Evolutionary conservation across 2,797 vertebrate genomes (phyloP), one percentile per base, ranked within the genome.

Genomic region (Pangasius larnaudii): DNA sequence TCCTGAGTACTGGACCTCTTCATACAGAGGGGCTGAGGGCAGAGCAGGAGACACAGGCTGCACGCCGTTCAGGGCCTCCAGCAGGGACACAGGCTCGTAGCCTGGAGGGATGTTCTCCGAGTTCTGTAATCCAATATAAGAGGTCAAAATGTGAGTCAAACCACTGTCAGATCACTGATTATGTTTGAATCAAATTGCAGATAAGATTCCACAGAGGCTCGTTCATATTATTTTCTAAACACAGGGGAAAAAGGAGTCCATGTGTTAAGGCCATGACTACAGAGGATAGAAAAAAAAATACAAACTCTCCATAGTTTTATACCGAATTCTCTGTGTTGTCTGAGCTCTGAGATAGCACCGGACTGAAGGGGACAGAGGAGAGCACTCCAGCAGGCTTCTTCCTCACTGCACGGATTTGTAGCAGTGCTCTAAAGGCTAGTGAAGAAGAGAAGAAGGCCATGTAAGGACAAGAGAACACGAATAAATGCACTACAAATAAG

Each of bases 381-480:
- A 99, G 96, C 84, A 98, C 75, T 84, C 84, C 96, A 11, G 98
- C 97, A 0, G 98, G 97, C 94, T 99, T 99, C 96, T 99, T 99
- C 93, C 98, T 96, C 93, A 99, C 98, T 0, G 99, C 98, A 90
- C 99, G 97, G 94, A 99, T 99, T 96, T 99, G 99, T 93, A 99
- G 96, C 92, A 99, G 95, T 81, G 99, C 99, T 59, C 98, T 97
- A 95, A 99, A 99, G 18, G 99, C 99, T 97, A 91, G 11, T 49
- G 36, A 53, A 18, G 36, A 77, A 82, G 56, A 86, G 19, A 74
- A 87, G 71, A 88, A 78, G 82, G 51, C 78, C 69, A 86, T 80
- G 27, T 59, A 72, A 46, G 75, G 58, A 88, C 58, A 69, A 77
- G 24, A 6, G 30, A 63, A 67, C 30, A 82, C 5, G 36, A 46